These are phyloP conservation scores for Smittia aterrima DNA, from an alignment of 2,888 invertebrate genomes.

Conservation along the genomic window DNA sequence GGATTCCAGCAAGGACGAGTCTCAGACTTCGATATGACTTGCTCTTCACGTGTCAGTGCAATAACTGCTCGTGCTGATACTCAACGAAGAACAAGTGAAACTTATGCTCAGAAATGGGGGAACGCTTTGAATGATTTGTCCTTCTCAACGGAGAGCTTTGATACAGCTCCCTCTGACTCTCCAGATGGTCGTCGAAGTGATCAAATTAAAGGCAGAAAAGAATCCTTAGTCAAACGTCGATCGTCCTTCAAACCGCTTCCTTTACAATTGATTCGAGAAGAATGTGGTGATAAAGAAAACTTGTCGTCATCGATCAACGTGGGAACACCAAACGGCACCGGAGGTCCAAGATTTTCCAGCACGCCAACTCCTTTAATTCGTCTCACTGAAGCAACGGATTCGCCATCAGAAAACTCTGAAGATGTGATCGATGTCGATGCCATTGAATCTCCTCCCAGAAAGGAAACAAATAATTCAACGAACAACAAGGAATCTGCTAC, in stretches of 20 bases:
- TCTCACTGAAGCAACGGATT: no score
- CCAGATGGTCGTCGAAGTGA: background rate
- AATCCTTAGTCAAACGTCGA: background rate
- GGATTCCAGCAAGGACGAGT: conserved; percentile 1
- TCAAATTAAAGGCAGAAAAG: background rate
- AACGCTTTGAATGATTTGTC: conserved; percentile 12
- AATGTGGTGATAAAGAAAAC: conserved; percentile 11
- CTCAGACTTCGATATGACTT: conserved; percentile 19
- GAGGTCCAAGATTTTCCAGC: background rate
- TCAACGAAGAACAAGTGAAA: background rate
- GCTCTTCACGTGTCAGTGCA: conserved; percentile 12
- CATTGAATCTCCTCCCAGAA: background rate
- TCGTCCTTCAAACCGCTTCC: background rate
- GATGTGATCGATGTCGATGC: background rate
- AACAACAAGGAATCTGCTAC: background rate
- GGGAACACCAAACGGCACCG: background rate
- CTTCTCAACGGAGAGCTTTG: background rate
- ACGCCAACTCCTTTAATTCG: background rate
- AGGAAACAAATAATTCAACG: background rate
- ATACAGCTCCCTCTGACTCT: background rate
- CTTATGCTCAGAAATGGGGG: background rate
- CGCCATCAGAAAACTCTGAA: background rate
- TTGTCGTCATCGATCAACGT: background rate
- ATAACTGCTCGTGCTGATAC: background rate
- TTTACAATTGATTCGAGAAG: conserved; percentile 13